Base-by-base conservation (phyloP, 2,113 vertebrate genomes). In the Pterocles orientalis region DNA sequence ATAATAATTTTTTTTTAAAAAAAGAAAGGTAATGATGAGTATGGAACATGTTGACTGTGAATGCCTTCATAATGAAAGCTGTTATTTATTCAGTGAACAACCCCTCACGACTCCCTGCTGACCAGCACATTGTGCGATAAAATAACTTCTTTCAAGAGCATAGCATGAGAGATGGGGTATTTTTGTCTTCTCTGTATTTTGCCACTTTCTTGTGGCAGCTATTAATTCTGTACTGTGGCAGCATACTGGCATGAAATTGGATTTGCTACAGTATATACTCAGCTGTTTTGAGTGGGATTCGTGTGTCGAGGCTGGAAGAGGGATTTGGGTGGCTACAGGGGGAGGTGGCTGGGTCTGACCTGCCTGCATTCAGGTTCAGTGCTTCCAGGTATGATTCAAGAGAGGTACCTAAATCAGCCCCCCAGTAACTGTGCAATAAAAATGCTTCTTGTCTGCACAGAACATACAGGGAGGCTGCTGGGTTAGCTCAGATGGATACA, bases 1-100 rank as follows among this genome's bases (percentile, higher is more conserved):
- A 82, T 54, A 80, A 62, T 94, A 50, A 73, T 94, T 94, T 80
- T 97, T 47, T 18, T 3, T 9, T 60, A 18, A 26, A 95, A 65
- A 29, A 84, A 82, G 90, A 95, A 50, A 66, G 43, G 8, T 73
- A 78, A 68, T 72, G 92, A 92, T 85, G 76, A 65, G 77, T 95
- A 39, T 71, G 68, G 53, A 91, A 68, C 41, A 16, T 69, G 61
- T 62, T 76, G 94, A 31, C 36, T 85, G 13, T 9, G 65, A 96
- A 77, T 34, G 57, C 81, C 60, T 90, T 94, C 82, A 61, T 90
- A 94, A 69, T 61, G 43, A 47, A 92, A 62, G 31, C 9, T 34
- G 2, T 70, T 96, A 51, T 47, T 95, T 82, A 82, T 71, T 82
- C 76, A 86, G 36, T 45, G 65, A n/a, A 62, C 39, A 60, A 7